Evolutionary conservation across 2,797 vertebrate species (phyloP).

Genomic region (Hemibagrus guttatus): DNA sequence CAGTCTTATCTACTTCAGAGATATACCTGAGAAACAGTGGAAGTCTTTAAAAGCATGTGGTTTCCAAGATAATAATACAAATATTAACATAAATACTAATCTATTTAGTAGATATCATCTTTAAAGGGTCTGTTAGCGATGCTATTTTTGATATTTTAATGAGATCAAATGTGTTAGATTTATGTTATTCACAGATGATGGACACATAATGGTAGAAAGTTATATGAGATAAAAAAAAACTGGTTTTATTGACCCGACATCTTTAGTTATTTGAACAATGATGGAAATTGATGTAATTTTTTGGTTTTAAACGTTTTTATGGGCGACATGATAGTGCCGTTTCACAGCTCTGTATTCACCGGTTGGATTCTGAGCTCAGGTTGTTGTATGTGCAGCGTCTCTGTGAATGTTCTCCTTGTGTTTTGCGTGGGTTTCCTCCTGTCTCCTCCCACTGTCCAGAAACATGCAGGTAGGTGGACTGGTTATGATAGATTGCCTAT

Average conservation of each 20-base stretch:
- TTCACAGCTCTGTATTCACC: not conserved
- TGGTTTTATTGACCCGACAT: not conserved
- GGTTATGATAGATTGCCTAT: not conserved
- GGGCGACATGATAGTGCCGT: not conserved
- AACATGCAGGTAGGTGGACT: conserved; percentile 17
- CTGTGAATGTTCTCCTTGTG: not conserved
- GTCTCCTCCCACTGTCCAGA: not conserved
- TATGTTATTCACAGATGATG: not conserved
- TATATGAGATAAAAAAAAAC: not conserved
- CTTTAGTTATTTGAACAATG: not conserved
- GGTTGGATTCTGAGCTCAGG: not conserved
- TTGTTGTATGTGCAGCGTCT: not conserved
- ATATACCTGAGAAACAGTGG: not conserved
- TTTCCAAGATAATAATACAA: not conserved
- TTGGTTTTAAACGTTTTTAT: not conserved
- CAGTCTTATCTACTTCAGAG: not conserved
- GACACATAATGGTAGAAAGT: not conserved
- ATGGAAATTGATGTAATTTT: not conserved
- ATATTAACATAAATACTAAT: not conserved
- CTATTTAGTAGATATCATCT: not conserved
- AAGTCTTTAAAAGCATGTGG: not conserved
- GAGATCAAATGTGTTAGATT: not conserved
- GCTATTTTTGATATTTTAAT: not conserved
- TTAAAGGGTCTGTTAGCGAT: not conserved
- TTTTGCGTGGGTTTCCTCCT: conserved; percentile 1